Evolutionary conservation across 2,797 vertebrate genomes (phyloP).

Genomic region (Parambassis ranga): DNA sequence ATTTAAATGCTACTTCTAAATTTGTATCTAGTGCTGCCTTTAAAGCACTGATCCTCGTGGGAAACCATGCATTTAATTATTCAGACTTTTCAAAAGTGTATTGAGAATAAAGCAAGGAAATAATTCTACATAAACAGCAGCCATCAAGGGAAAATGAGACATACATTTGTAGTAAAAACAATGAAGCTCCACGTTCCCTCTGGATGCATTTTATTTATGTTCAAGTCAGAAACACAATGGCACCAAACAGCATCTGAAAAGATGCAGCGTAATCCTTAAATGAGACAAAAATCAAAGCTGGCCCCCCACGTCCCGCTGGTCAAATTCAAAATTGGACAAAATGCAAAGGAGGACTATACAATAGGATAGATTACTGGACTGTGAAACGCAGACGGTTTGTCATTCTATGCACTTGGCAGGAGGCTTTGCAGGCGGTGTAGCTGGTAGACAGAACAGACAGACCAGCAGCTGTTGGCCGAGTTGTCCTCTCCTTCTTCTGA

Average conservation of each 20-base stretch:
- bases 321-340: conserved; percentile 9
- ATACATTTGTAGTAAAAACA: conserved; percentile 34
- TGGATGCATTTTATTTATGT: conserved; percentile 14
- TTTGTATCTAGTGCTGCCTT: conserved; percentile 27
- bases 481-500: conserved; percentile 36
- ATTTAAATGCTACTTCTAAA: conserved; percentile 37
- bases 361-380: conserved; percentile 22
- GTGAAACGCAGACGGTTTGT: conserved; percentile 30
- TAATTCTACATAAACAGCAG: conserved; percentile 26
- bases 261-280: conserved; percentile 11
- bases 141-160: conserved; percentile 28
- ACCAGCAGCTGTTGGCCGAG: conserved; percentile 53
- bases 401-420: conserved; percentile 39
- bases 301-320: conserved; percentile 6
- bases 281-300: conserved; percentile 23
- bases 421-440: conserved; percentile 29
- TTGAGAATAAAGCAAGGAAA: conserved; percentile 20
- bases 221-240: conserved; percentile 25
- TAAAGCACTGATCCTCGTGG: conserved; percentile 13
- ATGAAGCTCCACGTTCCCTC: not conserved
- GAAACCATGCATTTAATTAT: conserved; percentile 43
- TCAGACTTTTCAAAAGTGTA: conserved; percentile 15
- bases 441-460: conserved; percentile 45
- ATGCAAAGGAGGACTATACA: conserved; percentile 10
- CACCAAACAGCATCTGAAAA: conserved; percentile 25